Evolutionary conservation across 2,113 vertebrate species (phyloP).

Genomic region (Romanogobio albipinnatus): DNA sequence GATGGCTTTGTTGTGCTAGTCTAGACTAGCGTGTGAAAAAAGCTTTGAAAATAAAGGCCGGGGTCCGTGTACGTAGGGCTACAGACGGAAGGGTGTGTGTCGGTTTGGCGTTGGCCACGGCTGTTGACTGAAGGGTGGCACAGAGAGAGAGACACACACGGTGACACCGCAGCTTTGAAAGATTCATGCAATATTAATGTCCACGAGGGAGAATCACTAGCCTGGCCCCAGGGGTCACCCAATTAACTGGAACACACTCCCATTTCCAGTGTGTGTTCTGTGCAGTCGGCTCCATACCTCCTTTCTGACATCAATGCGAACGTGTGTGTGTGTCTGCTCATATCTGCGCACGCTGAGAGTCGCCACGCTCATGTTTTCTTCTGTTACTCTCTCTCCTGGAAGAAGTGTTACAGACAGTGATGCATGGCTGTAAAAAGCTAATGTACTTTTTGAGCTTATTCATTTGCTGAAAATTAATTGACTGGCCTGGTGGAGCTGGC

Average conservation of each 20-base stretch:
- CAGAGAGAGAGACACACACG: slow-evolving; percentile 45
- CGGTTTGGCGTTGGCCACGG: slow-evolving; percentile 24
- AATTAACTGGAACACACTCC: slow-evolving; percentile 82
- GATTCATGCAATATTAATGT: slow-evolving; percentile 89
- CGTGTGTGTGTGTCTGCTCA: slow-evolving; percentile 18
- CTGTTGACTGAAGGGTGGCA: slow-evolving; percentile 31
- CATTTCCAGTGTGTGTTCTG: slow-evolving; percentile 76
- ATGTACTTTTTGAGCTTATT: slow-evolving; percentile 41
- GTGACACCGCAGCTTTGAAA: slow-evolving; percentile 66
- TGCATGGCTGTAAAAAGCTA: slow-evolving; percentile 24
- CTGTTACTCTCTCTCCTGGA: slow-evolving; percentile 65
- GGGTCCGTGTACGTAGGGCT: not conserved
- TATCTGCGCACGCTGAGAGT: slow-evolving; percentile 55
- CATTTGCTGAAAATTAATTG: slow-evolving; percentile 50
- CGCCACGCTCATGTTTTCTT: slow-evolving; percentile 61
- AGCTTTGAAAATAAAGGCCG: slow-evolving; percentile 32
- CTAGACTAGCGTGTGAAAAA: slow-evolving; percentile 50
- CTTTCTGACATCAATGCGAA: slow-evolving; percentile 42
- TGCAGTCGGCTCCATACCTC: slow-evolving; percentile 15
- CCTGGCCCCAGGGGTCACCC: slow-evolving; percentile 84
- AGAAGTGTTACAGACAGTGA: slow-evolving; percentile 26
- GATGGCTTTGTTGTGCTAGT: slow-evolving; percentile 13
- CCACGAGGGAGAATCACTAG: slow-evolving; percentile 79
- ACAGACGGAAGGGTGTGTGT: slow-evolving; percentile 4
- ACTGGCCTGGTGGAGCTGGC: slow-evolving; percentile 33